A percentile compares a stretch with the other conserved stretches of the same genome.
These are phyloP conservation scores for Vanessa cardui DNA, from an alignment of 2,888 invertebrate genomes.

Conservation along the genomic window DNA sequence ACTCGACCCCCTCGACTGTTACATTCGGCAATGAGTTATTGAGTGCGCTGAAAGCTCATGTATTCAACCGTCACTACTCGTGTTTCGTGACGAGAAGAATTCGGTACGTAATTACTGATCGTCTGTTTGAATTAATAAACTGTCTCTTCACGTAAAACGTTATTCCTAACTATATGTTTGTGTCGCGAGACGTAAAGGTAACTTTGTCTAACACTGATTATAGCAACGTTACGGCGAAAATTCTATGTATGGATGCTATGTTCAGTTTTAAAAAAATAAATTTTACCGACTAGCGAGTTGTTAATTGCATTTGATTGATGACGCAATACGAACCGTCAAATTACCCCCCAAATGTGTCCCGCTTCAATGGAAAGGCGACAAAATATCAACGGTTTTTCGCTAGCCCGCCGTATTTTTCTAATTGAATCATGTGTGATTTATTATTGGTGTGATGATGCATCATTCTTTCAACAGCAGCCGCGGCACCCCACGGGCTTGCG, in stretches of 20 bases:
- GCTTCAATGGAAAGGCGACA: constrained; percentile 61
- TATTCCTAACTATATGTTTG: background rate
- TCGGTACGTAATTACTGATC: constrained; percentile 31
- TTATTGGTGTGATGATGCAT: constrained; percentile 83
- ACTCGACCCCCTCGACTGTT: constrained; percentile 57
- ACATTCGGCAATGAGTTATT: constrained; percentile 81
- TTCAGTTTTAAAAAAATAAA: constrained; percentile 24
- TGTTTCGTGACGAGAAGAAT: constrained; percentile 38
- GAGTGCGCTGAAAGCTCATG: constrained; percentile 74
- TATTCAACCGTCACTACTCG: constrained; percentile 56
- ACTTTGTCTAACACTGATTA: no score
- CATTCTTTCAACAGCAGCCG: constrained; percentile 82
- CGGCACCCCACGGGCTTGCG: constrained; percentile 73
- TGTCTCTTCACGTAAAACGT: constrained; percentile 7
- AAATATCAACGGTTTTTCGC: constrained; percentile 65
- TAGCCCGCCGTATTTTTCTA: constrained; percentile 76
- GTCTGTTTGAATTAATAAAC: constrained; percentile 20
- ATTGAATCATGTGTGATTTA: constrained; percentile 83
- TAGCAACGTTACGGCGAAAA: background rate
- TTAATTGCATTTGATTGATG: constrained; percentile 77
- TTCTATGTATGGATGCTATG: background rate
- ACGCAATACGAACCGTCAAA: constrained; percentile 75
- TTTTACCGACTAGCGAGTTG: constrained; percentile 46
- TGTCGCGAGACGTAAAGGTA: background rate
- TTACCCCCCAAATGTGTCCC: constrained; percentile 68